Conservation (phyloP, 2,113 vertebrate species). For the Sphyrna mokarran region DNA sequence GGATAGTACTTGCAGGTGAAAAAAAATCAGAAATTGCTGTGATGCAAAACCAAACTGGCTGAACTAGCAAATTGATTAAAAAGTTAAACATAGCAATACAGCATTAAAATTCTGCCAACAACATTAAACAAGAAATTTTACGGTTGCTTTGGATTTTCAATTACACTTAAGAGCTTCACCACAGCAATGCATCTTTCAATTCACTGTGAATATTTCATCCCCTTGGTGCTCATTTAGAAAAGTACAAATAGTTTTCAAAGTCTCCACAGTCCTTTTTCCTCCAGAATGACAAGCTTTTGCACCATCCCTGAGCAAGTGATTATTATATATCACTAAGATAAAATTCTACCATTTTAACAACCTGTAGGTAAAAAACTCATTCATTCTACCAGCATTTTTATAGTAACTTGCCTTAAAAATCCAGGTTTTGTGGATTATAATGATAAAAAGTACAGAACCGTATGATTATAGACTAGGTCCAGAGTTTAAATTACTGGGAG, state of each 20-base stretch:
- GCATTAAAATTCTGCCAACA: conserved; percentile 34
- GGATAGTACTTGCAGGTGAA: background rate
- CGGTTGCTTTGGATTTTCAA: conserved; percentile 36
- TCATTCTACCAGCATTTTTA: conserved; percentile 9
- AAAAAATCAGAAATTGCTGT: conserved; percentile 5
- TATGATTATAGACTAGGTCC: background rate
- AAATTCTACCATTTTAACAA: conserved; percentile 14
- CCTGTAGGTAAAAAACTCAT: background rate
- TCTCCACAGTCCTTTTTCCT: background rate
- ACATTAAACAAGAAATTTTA: conserved; percentile 36
- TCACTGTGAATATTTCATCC: conserved; percentile 15
- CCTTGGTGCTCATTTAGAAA: conserved; percentile 18
- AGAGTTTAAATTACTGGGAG: background rate
- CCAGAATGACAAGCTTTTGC: background rate
- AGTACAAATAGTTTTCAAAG: conserved; percentile 29
- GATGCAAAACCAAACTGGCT: conserved; percentile 31
- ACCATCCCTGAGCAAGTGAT: conserved; percentile 16
- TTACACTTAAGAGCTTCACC: conserved; percentile 26
- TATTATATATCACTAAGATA: background rate
- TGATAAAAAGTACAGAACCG: background rate
- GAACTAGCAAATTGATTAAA: conserved; percentile 37
- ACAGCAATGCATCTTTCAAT: conserved; percentile 35
- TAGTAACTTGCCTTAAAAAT: background rate
- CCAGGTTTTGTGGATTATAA: background rate
- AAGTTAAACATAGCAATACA: conserved; percentile 29